Percentiles rank a stretch among this genome's conserved stretches.
Conservation (phyloP, 2,888 invertebrate genomes). For the Blastobasis adustella region DNA sequence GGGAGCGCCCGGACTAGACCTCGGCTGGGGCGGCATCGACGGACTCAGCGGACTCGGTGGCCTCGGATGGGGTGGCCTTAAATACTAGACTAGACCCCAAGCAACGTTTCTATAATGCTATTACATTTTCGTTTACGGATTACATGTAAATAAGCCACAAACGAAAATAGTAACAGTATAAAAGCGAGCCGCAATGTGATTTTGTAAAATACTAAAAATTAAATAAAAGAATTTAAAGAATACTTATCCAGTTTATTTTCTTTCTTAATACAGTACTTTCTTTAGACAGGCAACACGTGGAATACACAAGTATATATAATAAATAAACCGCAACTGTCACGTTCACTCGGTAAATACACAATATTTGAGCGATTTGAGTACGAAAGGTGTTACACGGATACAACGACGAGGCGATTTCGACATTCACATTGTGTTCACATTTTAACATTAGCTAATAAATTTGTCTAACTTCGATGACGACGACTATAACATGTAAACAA, state of each 20-base stretch:
- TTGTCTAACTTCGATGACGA: too few species aligned
- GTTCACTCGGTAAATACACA: slow-evolving; percentile 43
- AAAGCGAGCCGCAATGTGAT: slow-evolving; percentile 7
- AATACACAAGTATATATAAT: slow-evolving; percentile 30
- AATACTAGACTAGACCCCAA: slow-evolving; percentile 1
- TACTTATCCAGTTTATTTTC: slow-evolving; percentile 13
- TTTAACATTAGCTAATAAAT: neutral
- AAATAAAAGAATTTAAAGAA: slow-evolving; percentile 17
- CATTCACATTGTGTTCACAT: neutral
- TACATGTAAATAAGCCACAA: slow-evolving; percentile 15
- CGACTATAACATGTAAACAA: too few species aligned
- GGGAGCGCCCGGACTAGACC: slow-evolving; percentile 10
- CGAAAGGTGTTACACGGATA: neutral
- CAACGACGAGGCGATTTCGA: too few species aligned
- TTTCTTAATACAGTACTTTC: slow-evolving; percentile 13
- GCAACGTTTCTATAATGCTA: slow-evolving; percentile 15
- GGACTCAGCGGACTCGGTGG: slow-evolving; percentile 10
- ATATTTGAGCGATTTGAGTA: slow-evolving; percentile 42
- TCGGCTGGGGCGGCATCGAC: slow-evolving; percentile 10
- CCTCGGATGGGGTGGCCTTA: slow-evolving; percentile 9
- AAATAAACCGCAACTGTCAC: slow-evolving; percentile 27
- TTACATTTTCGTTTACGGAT: slow-evolving; percentile 22
- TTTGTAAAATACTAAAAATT: slow-evolving; percentile 3
- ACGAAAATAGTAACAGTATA: slow-evolving; percentile 21
- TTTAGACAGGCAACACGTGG: slow-evolving; percentile 21